phyloP scores from a whole-genome alignment of 2,888 invertebrate genomes.

The Liopterus haemorrhoidalis region DNA sequence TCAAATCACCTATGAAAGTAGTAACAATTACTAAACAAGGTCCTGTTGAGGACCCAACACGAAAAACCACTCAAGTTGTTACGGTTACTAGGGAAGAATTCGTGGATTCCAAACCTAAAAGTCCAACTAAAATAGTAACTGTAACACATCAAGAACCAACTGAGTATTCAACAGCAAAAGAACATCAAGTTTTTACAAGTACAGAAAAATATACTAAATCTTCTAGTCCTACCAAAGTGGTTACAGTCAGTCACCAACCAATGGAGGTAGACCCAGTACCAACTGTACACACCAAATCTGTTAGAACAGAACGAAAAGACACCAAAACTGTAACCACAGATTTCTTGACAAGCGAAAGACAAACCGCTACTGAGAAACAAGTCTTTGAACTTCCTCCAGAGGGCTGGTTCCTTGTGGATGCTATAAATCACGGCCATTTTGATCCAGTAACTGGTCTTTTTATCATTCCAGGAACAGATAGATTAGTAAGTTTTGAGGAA shows the following conservation, averaged over 20 bases:
- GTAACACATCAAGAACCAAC: no score
- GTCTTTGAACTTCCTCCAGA: conserved; percentile 74
- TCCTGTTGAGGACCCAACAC: no score
- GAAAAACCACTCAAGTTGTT: no score
- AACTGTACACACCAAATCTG: conserved; percentile 27
- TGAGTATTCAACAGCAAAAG: no score
- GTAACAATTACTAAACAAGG: conserved; percentile 19
- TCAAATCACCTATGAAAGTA: conserved; percentile 16
- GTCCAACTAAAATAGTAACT: no score
- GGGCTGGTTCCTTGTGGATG: conserved; percentile 78
- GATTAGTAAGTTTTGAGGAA: conserved; percentile 78
- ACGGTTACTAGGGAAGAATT: no score
- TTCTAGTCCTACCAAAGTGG: conserved; percentile 32
- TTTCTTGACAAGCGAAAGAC: conserved; percentile 47
- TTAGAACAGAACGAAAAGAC: conserved; percentile 25
- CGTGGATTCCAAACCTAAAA: no score
- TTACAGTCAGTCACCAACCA: conserved; percentile 25
- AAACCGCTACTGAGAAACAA: conserved; percentile 55
- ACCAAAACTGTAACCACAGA: conserved; percentile 45
- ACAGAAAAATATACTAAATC: no score
- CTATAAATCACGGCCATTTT: conserved; percentile 74
- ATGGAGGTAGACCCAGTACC: conserved; percentile 24
- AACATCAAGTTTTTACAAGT: no score
- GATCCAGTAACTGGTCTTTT: conserved; percentile 80
- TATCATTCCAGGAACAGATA: conserved; percentile 79